Conservation (phyloP, 1,140 invertebrate species). For the Parasteatoda tepidariorum region DNA sequence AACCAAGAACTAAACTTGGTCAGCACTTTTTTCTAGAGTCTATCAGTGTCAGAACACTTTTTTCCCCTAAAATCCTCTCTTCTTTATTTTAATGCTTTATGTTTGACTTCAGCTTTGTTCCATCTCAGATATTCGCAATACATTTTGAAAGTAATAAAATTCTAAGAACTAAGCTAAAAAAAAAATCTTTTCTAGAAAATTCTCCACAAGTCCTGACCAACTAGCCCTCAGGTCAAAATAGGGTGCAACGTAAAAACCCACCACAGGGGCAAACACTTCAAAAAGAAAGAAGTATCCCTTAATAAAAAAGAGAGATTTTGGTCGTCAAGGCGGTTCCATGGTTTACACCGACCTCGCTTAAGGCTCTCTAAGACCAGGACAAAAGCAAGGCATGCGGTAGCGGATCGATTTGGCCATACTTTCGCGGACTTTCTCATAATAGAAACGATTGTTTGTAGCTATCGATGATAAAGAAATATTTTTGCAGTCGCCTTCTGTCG, state of each 20-base stretch:
- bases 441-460: slow-evolving; percentile 45
- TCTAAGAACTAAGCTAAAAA: neutral
- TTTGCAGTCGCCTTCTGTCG: slow-evolving; percentile 31
- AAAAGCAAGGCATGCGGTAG: slow-evolving; percentile 16
- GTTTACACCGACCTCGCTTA: slow-evolving; percentile 11
- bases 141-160: slow-evolving; percentile 49
- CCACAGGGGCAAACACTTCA: slow-evolving; percentile 3
- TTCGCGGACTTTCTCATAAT: slow-evolving; percentile 34
- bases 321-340: neutral
- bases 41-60: neutral
- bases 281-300: slow-evolving; percentile 19
- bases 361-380: slow-evolving; percentile 1
- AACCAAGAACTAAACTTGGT: neutral
- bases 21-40: too few relatives aligned
- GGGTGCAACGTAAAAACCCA: neutral
- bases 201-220: slow-evolving; percentile 11
- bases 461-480: slow-evolving; percentile 54
- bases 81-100: neutral
- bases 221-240: slow-evolving; percentile 32
- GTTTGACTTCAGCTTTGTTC: neutral
- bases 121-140: slow-evolving; percentile 3
- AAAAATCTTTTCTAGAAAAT: neutral
- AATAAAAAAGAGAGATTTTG: slow-evolving; percentile 30
- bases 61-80: too few relatives aligned
- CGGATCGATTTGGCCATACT: slow-evolving; percentile 29